Evolutionary conservation across 2,797 vertebrate species (phyloP).

Genomic region (Etheostoma perlongum): DNA sequence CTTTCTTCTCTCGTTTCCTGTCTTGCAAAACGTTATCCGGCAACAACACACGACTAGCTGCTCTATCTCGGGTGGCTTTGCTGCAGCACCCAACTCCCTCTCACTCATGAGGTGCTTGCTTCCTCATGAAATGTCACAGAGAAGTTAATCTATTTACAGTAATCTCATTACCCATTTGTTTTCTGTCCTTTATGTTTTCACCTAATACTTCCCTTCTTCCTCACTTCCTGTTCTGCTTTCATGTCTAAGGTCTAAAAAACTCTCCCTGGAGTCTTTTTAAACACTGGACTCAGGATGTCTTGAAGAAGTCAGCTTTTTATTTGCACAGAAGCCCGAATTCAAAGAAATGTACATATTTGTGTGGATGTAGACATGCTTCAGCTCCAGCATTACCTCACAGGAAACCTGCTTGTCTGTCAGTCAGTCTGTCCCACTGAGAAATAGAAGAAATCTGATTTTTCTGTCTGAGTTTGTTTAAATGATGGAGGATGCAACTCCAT

Average conservation of each 20-base stretch:
- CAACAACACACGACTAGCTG: constrained; percentile 32
- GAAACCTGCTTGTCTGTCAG: constrained; percentile 9
- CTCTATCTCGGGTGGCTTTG: constrained; percentile 55
- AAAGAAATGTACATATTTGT: background rate
- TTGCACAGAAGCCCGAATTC: background rate
- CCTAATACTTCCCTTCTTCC: constrained; percentile 37
- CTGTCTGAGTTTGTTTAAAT: background rate
- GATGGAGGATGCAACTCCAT: background rate
- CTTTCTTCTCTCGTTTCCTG: constrained; percentile 71
- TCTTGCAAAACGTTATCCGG: constrained; percentile 63
- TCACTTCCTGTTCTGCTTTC: constrained; percentile 49
- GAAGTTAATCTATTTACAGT: constrained; percentile 41
- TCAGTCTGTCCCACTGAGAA: constrained; percentile 17
- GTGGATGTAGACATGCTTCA: background rate
- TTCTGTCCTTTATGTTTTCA: constrained; percentile 25
- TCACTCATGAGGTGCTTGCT: constrained; percentile 32
- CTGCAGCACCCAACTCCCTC: constrained; percentile 29
- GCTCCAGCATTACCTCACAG: background rate
- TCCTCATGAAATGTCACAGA: constrained; percentile 52
- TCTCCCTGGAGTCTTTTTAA: background rate
- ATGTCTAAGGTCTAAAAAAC: background rate
- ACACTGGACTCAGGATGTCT: background rate
- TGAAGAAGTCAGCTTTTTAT: background rate
- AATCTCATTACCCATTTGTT: constrained; percentile 2
- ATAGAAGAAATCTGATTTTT: constrained; percentile 22